Conservation (phyloP, 2,888 invertebrate genomes). For the Aradus depressus region DNA sequence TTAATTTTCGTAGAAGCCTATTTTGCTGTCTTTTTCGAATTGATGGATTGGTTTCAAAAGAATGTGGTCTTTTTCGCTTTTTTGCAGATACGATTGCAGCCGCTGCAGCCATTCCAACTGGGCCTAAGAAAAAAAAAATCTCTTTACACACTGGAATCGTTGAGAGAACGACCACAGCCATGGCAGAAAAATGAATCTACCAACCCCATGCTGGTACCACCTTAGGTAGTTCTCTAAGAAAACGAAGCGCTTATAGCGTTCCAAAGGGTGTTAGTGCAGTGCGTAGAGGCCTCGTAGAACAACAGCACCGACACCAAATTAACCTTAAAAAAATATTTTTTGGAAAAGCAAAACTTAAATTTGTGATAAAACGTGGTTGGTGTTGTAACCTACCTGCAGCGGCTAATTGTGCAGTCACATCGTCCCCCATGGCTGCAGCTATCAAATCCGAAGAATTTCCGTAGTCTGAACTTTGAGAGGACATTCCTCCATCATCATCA, state of each 20-base stretch:
- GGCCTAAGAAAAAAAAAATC: conserved; percentile 46
- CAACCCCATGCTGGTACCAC: too few species aligned
- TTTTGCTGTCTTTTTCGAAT: conserved; percentile 93
- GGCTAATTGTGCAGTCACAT: conserved; percentile 90
- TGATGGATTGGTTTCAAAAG: conserved; percentile 94
- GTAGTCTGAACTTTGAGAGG: conserved; percentile 44
- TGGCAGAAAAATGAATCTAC: too few species aligned
- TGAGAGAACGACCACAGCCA: too few species aligned
- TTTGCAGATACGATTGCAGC: conserved; percentile 93
- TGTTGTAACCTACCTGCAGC: conserved; percentile 69
- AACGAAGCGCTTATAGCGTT: too few species aligned
- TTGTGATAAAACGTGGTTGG: too few species aligned
- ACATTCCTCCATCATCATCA: conserved; percentile 66
- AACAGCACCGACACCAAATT: too few species aligned
- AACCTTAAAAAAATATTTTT: too few species aligned
- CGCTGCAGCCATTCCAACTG: conserved; percentile 91
- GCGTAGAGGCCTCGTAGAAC: too few species aligned
- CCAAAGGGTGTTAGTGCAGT: too few species aligned
- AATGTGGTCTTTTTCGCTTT: conserved; percentile 87
- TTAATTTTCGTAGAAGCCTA: conserved; percentile 71
- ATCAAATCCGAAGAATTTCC: conserved; percentile 76
- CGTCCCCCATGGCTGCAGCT: conserved; percentile 76
- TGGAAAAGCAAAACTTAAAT: too few species aligned
- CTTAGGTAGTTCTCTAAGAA: too few species aligned
- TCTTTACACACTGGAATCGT: conserved; percentile 5